Percentiles rank a stretch among this genome's conserved stretches.
These are phyloP conservation scores for Streptopelia turtur DNA, from an alignment of 2,797 vertebrate genomes.

Conservation along the genomic window DNA sequence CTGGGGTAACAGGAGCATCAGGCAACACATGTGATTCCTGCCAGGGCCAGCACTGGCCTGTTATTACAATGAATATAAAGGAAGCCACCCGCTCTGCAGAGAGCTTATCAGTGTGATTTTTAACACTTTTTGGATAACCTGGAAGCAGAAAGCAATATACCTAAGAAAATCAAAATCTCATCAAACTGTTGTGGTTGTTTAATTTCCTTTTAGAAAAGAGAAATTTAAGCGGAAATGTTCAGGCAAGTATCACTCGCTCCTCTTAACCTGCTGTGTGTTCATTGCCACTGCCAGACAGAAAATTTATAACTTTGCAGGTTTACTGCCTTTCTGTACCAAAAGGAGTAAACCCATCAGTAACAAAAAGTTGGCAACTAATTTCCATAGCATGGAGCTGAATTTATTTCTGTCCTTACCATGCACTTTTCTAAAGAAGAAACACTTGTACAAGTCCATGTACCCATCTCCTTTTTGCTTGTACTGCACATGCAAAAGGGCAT, in stretches of 20 bases:
- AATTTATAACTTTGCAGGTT: not conserved
- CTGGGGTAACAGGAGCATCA: not conserved
- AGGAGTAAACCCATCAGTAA: not conserved
- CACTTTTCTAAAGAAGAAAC: not conserved
- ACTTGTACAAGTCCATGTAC: not conserved
- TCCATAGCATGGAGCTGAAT: not conserved
- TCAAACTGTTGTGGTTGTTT: not conserved
- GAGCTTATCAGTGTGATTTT: not conserved
- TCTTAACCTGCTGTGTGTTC: not conserved
- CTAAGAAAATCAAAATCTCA: not conserved
- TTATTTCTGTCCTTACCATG: not conserved
- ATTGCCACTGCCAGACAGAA: not conserved
- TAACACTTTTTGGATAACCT: not conserved
- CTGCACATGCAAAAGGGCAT: fast-evolving
- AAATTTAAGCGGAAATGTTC: not conserved
- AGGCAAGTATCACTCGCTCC: fast-evolving
- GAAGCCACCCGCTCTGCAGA: not conserved
- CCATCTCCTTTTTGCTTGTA: not conserved
- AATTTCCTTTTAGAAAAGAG: not conserved
- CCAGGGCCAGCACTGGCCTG: too few species aligned
- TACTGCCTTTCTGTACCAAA: not conserved
- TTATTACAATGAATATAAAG: not conserved
- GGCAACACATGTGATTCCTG: fast-evolving
- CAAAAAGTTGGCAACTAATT: not conserved
- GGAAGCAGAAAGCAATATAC: not conserved